Percentiles rank a stretch among this genome's conserved stretches.
Evolutionary conservation across 2,888 invertebrate genomes (phyloP).

Genomic region (Sylvicola cinctus): DNA sequence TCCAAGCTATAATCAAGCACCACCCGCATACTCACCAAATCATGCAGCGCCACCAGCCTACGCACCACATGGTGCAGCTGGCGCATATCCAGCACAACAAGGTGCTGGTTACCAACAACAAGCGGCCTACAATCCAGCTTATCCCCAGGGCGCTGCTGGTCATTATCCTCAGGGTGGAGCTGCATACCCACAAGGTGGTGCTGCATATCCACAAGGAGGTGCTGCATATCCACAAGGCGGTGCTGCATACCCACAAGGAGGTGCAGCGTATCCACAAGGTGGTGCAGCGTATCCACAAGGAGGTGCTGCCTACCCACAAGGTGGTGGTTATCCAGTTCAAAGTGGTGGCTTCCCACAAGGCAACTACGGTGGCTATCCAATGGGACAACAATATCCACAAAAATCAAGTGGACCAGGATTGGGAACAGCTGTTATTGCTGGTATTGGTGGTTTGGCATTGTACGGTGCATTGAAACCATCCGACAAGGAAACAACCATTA

Average conservation of each 20-base stretch:
- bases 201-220: no score
- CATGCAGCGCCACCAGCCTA: slow-evolving; percentile 17
- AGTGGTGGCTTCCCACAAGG: neutral
- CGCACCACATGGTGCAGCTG: slow-evolving; percentile 1
- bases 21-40: slow-evolving; percentile 18
- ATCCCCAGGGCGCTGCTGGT: no score
- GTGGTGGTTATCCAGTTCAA: slow-evolving; percentile 9
- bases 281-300: slow-evolving; percentile 6
- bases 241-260: slow-evolving; percentile 14
- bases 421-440: slow-evolving; percentile 2
- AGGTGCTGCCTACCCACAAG: slow-evolving; percentile 4
- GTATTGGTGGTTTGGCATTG: slow-evolving; percentile 3
- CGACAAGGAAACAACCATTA: slow-evolving; percentile 2
- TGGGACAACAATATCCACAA: neutral
- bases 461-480: slow-evolving; percentile 3
- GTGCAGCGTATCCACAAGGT: slow-evolving; percentile 7
- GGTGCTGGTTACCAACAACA: neutral
- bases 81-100: neutral
- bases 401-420: slow-evolving; percentile 1
- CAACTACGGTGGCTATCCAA: neutral
- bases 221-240: slow-evolving; percentile 15
- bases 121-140: neutral
- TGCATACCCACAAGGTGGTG: no score
- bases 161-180: slow-evolving; percentile 14
- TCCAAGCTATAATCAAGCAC: slow-evolving; percentile 18